Base-by-base conservation (phyloP, 2,113 vertebrate species). In the Leuciscus idus region DNA sequence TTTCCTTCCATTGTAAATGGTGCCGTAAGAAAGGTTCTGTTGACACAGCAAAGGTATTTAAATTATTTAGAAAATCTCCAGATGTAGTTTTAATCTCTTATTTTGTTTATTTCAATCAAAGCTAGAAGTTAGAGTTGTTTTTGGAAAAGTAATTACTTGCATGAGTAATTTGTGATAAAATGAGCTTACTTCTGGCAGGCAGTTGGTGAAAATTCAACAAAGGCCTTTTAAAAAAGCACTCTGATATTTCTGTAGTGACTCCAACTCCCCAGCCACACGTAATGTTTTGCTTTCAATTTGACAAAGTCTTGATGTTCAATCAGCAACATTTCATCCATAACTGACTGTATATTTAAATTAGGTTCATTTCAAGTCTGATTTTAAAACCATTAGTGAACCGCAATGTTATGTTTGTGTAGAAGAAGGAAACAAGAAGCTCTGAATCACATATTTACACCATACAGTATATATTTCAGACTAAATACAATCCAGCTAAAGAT, bases 401-500 rank as follows among this genome's bases (percentile, higher is more conserved):
- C 50, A 76, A 76, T 72, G 33, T n/a, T 73, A 3, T 57, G 28
- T 30, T 52, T 66, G 28, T 59, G 50, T 12, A 43, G 43, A 17
- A 50, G 15, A 48, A 55, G 23, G 3, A 85, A 85, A 59, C 30
- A 81, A 43, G 50, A 74, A 28, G 19, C 19, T 30, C 36, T 81
- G 50, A 57, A 82, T 30, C 11, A 9, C 55, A 82, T 76, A 68
- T 83, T 66, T 64, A 85, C 81, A 84, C 50, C 81, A 82, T 9
- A 82, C 57, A 74, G 59, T 13, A 73, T 82, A 86, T 80, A 86
- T 80, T 74, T 79, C 30, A 86, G 66, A 62, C 87, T 89, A 81
- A 75, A 87, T 77, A 80, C 50, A 85, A 81, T 82, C 61, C 85
- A 86, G 39, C 78, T 66, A 84, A 86, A 59, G 85, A 36, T 89